Evolutionary conservation across 2,888 invertebrate species (phyloP).

Genomic region (Chalcosyrphus nemorum): DNA sequence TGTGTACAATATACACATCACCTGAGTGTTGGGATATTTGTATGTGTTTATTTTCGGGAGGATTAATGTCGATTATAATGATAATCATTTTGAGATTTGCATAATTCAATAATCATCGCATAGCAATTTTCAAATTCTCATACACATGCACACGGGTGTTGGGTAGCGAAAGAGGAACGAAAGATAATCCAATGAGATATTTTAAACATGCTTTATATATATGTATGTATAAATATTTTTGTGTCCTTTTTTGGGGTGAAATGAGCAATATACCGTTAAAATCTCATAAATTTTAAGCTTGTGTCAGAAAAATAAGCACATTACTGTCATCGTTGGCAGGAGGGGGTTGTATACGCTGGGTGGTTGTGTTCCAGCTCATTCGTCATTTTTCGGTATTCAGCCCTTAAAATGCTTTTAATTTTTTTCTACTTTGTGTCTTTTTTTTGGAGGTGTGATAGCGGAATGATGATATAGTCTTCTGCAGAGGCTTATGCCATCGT

Average conservation of each 20-base stretch:
- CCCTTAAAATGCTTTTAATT: slow-evolving; percentile 65
- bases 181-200: slow-evolving; percentile 66
- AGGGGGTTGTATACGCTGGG: background rate
- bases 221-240: background rate
- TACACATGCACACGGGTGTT: background rate
- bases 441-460: background rate
- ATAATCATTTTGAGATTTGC: slow-evolving; percentile 70
- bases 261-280: slow-evolving; percentile 50
- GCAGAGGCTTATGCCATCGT: slow-evolving; percentile 68
- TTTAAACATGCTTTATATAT: slow-evolving; percentile 61
- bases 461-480: slow-evolving; percentile 51
- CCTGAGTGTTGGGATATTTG: slow-evolving; percentile 14
- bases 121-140: slow-evolving; percentile 64
- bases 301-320: slow-evolving; percentile 71
- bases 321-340: slow-evolving; percentile 47
- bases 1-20: background rate
- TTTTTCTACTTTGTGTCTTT: slow-evolving; percentile 21
- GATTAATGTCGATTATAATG: slow-evolving; percentile 72
- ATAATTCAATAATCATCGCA: slow-evolving; percentile 71
- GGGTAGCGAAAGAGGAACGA: background rate
- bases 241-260: slow-evolving; percentile 1
- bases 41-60: slow-evolving; percentile 50
- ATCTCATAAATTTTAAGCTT: slow-evolving; percentile 72
- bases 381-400: slow-evolving; percentile 60
- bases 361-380: slow-evolving; percentile 58